Evolutionary conservation across 2,113 vertebrate genomes (phyloP).

Genomic region (Odobenus rosmarus): DNA sequence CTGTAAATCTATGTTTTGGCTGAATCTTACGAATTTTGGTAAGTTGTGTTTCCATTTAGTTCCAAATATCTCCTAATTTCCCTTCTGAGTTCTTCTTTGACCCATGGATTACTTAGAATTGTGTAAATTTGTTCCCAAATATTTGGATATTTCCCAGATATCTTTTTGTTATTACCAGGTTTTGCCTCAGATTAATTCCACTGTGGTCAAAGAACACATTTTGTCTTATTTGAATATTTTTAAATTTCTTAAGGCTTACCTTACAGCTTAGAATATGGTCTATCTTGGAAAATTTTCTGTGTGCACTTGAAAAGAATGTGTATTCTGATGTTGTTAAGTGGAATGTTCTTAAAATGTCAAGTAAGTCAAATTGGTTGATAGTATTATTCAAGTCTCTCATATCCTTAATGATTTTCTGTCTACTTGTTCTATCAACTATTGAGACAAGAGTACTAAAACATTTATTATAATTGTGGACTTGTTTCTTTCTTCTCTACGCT

Average conservation of each 20-base stretch:
- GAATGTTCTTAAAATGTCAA: slow-evolving; percentile 11
- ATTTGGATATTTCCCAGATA: slow-evolving; percentile 6
- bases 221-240: slow-evolving; percentile 34
- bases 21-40: neutral
- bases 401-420: neutral
- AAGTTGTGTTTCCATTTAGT: neutral
- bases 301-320: neutral
- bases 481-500: slow-evolving; percentile 5
- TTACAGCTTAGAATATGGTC: neutral
- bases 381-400: neutral
- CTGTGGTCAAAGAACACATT: neutral
- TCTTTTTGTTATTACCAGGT: neutral
- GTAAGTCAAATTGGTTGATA: neutral
- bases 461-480: neutral
- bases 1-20: neutral
- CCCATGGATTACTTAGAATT: neutral
- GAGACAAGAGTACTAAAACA: slow-evolving; percentile 34
- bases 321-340: neutral
- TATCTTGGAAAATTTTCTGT: slow-evolving; percentile 24
- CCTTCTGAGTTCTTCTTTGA: slow-evolving; percentile 33
- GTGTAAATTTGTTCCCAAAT: neutral
- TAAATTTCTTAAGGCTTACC: neutral
- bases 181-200: slow-evolving; percentile 29
- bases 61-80: neutral
- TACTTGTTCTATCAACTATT: neutral